A percentile compares a stretch with the other conserved stretches of the same genome.
Evolutionary conservation across 2,797 vertebrate species (phyloP).

Genomic region (Intellagama lesueurii): DNA sequence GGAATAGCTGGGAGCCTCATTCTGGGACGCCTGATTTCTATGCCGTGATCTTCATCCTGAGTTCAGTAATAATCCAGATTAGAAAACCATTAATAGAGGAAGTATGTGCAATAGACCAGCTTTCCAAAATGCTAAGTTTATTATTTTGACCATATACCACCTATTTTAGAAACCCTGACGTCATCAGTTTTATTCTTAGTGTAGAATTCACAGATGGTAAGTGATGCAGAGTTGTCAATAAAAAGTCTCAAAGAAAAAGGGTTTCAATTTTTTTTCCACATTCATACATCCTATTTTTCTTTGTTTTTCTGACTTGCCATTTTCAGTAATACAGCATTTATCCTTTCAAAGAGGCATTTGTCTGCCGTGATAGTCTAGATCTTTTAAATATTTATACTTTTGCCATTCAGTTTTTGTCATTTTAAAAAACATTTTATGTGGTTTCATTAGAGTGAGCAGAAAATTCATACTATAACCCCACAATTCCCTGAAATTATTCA

Average conservation of each 20-base stretch:
- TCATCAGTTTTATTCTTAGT: conserved; percentile 54
- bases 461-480: background rate
- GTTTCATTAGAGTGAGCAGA: conserved; percentile 19
- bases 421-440: conserved; percentile 25
- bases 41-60: conserved; percentile 42
- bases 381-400: conserved; percentile 16
- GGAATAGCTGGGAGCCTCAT: conserved; percentile 55
- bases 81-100: conserved; percentile 52
- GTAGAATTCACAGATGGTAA: conserved; percentile 38
- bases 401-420: conserved; percentile 41
- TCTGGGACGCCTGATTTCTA: conserved; percentile 48
- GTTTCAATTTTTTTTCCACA: conserved; percentile 48
- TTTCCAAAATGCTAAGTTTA: conserved; percentile 38
- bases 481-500: conserved; percentile 28
- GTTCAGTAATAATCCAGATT: conserved; percentile 50
- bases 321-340: conserved; percentile 36
- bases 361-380: conserved; percentile 23
- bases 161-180: conserved; percentile 50
- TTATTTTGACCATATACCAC: background rate
- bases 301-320: conserved; percentile 44
- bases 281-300: conserved; percentile 48
- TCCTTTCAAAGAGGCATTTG: conserved; percentile 16
- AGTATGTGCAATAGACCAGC: conserved; percentile 14
- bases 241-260: conserved; percentile 49
- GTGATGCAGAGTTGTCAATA: conserved; percentile 49